Evolutionary conservation across 2,113 vertebrate genomes (phyloP).

Genomic region (Pholis gunnellus): DNA sequence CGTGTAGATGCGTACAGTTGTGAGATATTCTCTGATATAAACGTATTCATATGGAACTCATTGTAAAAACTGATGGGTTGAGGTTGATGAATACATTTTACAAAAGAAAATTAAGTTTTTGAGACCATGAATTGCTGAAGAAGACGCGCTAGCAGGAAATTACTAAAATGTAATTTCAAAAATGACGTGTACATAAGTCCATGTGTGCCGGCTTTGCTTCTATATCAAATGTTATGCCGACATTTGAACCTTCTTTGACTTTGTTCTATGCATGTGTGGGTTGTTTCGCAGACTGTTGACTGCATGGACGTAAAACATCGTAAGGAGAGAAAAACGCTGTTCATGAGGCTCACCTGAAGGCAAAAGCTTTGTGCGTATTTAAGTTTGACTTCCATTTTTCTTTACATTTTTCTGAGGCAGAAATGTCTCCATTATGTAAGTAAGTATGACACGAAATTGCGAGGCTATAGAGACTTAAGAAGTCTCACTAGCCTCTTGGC

Average conservation of each 20-base stretch:
- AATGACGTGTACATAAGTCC: neutral
- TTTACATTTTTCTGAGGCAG: neutral
- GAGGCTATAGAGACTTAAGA: constrained; percentile 2
- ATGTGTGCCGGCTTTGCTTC: neutral
- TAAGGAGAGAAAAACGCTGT: neutral
- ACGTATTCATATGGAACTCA: neutral
- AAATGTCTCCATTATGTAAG: constrained; percentile 12
- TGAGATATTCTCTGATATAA: neutral
- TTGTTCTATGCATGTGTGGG: neutral
- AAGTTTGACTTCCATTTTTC: constrained; percentile 13
- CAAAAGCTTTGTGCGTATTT: neutral
- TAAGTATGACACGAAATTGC: constrained; percentile 20
- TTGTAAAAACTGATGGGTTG: neutral
- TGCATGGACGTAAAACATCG: neutral
- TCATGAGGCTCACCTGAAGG: neutral
- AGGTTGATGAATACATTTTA: neutral
- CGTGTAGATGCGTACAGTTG: neutral
- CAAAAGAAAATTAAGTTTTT: neutral
- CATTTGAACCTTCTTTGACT: neutral
- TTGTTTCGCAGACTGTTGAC: neutral
- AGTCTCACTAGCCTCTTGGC: constrained; percentile 34
- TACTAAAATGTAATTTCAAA: neutral
- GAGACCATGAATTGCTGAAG: neutral
- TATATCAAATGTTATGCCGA: neutral
- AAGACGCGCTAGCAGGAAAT: neutral